Evolutionary conservation across 2,888 invertebrate species (phyloP).

Genomic region (Notocelia uddmanniana): DNA sequence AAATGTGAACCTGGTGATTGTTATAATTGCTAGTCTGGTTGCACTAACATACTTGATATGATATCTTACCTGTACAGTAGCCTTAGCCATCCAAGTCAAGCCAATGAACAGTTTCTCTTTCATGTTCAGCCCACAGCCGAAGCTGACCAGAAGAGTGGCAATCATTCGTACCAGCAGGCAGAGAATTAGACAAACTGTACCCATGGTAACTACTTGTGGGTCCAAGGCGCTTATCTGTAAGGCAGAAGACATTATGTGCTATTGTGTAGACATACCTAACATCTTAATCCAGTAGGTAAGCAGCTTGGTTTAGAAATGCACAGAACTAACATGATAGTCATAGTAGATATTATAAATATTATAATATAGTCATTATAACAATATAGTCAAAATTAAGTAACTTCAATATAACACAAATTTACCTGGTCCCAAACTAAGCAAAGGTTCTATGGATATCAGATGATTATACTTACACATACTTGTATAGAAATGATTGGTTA

Average conservation of each 20-base stretch:
- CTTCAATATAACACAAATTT: too few relatives aligned
- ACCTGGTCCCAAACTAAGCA: too few relatives aligned
- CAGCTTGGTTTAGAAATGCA: too few relatives aligned
- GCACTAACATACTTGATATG: neutral
- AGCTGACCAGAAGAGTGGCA: constrained; percentile 87
- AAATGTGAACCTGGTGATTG: too few relatives aligned
- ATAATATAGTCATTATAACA: too few relatives aligned
- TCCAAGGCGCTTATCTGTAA: constrained; percentile 85
- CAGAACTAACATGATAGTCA: too few relatives aligned
- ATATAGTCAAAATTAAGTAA: too few relatives aligned
- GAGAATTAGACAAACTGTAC: constrained; percentile 86
- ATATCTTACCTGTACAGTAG: constrained; percentile 92
- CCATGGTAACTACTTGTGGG: constrained; percentile 87
- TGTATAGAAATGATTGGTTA: too few relatives aligned
- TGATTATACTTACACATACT: too few relatives aligned
- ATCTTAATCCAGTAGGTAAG: neutral
- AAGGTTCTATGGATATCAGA: too few relatives aligned
- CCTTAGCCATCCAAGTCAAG: constrained; percentile 94
- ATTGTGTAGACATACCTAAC: neutral
- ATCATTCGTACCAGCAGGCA: constrained; percentile 87
- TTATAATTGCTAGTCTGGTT: too few relatives aligned
- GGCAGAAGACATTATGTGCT: constrained; percentile 32
- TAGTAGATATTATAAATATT: too few relatives aligned
- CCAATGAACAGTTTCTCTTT: constrained; percentile 94
- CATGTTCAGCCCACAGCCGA: constrained; percentile 89